phyloP scores from a whole-genome alignment of 2,797 vertebrate species.

The Spinibarbus caldwelli region DNA sequence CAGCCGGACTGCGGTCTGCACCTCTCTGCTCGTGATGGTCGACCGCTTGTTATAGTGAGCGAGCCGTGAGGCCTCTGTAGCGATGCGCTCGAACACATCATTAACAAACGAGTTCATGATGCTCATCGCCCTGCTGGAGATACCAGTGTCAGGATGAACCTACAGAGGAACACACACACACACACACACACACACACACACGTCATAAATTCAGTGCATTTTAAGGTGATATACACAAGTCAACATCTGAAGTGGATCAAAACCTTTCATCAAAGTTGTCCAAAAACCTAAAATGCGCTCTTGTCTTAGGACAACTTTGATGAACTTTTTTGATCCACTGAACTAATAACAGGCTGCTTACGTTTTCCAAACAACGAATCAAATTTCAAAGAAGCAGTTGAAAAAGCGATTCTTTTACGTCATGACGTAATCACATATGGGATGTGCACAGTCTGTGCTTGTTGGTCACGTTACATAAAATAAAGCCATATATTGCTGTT shows the following conservation, averaged over 20 bases:
- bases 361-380: too few relatives aligned
- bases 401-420: not conserved
- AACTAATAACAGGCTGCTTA: too few relatives aligned
- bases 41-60: slow-evolving; percentile 78
- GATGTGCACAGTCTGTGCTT: too few relatives aligned
- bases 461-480: too few relatives aligned
- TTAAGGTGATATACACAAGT: not conserved
- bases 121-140: slow-evolving; percentile 86
- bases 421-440: not conserved
- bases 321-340: too few relatives aligned
- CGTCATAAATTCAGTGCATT: not conserved
- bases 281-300: too few relatives aligned
- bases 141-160: slow-evolving; percentile 85
- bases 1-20: slow-evolving; percentile 81
- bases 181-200: not conserved
- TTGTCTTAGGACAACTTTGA: too few relatives aligned
- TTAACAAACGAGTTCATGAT: slow-evolving; percentile 89
- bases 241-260: not conserved
- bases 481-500: not conserved
- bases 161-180: slow-evolving; percentile 43
- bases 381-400: too few relatives aligned
- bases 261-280: too few relatives aligned
- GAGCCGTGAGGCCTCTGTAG: slow-evolving; percentile 77
- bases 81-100: slow-evolving; percentile 83
- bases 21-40: slow-evolving; percentile 83